These are phyloP conservation scores for Echinops telfairi DNA, from an alignment of 2,113 vertebrate genomes.

Conservation along the genomic window DNA sequence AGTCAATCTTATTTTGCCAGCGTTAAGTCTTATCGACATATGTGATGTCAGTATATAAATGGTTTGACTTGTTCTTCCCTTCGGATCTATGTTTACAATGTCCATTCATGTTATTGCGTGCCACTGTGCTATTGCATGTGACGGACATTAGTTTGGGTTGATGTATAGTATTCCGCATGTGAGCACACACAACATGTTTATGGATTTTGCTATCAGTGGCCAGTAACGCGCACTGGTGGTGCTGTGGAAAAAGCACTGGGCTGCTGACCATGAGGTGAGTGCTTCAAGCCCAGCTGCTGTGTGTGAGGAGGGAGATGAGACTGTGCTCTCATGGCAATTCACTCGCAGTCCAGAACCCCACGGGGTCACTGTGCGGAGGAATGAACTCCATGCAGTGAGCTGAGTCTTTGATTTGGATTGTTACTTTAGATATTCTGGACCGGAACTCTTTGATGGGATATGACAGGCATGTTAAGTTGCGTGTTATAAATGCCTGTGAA, in stretches of 20 bases:
- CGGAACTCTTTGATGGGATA: background rate
- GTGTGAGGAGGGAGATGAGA: too few relatives aligned
- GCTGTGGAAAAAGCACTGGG: too few relatives aligned
- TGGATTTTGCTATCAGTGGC: background rate
- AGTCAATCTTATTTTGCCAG: background rate
- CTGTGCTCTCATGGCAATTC: too few relatives aligned
- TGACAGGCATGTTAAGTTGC: too few relatives aligned
- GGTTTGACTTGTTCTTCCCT: background rate
- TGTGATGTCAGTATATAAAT: too few relatives aligned
- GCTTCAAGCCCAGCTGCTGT: too few relatives aligned
- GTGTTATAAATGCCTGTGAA: background rate
- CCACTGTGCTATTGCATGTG: background rate
- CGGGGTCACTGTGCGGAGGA: too few relatives aligned
- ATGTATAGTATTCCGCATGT: background rate
- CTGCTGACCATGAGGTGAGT: too few relatives aligned
- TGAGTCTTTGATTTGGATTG: background rate
- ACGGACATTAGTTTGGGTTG: background rate
- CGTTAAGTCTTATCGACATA: background rate
- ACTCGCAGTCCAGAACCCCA: too few relatives aligned
- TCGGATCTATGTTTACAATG: background rate
- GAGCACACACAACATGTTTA: background rate
- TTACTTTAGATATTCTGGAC: background rate
- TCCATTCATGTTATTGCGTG: background rate
- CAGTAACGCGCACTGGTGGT: too few relatives aligned
- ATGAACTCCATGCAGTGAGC: background rate